Evolutionary conservation across 1,140 invertebrate species (phyloP), one percentile per base, ranked within the genome.

Genomic region (Dreissena polymorpha): DNA sequence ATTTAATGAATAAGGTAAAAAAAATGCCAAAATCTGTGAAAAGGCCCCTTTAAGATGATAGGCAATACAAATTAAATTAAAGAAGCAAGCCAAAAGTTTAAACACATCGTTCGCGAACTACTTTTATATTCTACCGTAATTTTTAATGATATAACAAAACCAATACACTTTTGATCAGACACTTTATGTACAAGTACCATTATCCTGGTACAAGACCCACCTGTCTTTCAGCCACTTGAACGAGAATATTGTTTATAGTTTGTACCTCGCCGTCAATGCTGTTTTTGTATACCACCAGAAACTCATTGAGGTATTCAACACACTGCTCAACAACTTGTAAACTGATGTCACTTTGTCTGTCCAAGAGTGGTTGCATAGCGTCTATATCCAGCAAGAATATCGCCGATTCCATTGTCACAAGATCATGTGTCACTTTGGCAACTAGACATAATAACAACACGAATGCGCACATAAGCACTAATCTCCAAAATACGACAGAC

Each of bases 351-450:
- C 84, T 86, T 77, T 90, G 89, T 51, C 86, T 78, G 49, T 88
- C 84, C 50, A 91, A 75, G 51, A 90, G 87, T 29, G 87, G 83
- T 21, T 88, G 65, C 18, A 88, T 86, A 2, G 86, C 88, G 60
- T 89, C 88, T 12, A 87, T 88, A 27, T 90, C 90, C 50, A 90
- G 85, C 53, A 90, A 80, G 57, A 87, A 87, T 53, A 84, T 84
- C 39, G 89, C 85, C 39, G 87, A 88, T 53, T 88, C 88, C 53
- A 85, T 53, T 25, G 85, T 88, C 53, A 91, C 86, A 76, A 90
- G 86, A 81, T 88, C 85, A 71, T 89, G 80, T 0, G 86, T 87
- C 74, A 86, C 85, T 84, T 89, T 89, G 18, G 86, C 82, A 75
- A 91, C 53, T n/a, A 88, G 39, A 71, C 86, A 89, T 63, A 91